Conservation (phyloP, 2,113 vertebrate genomes). For the Rana temporaria region DNA sequence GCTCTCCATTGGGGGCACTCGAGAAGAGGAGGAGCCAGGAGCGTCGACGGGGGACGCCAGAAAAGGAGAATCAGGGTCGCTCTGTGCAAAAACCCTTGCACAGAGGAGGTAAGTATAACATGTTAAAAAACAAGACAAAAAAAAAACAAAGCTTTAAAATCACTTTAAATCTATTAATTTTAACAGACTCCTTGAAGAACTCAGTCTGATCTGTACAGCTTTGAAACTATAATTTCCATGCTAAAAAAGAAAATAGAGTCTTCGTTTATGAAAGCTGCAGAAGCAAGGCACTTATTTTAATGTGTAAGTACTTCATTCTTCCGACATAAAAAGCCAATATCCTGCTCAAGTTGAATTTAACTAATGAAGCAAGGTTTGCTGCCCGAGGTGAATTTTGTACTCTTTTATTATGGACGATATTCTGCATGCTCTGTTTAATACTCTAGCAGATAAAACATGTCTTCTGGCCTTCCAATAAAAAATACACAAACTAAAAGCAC, state of each 20-base stretch:
- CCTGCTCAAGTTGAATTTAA: slow-evolving; percentile 43
- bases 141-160: too few species aligned
- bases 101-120: too few species aligned
- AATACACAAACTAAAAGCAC: neutral
- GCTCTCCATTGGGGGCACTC: too few species aligned
- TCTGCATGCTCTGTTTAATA: slow-evolving; percentile 52
- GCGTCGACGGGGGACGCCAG: too few species aligned
- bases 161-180: too few species aligned
- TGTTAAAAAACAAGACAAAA: too few species aligned
- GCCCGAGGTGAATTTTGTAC: slow-evolving; percentile 50
- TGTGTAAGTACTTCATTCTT: slow-evolving; percentile 36
- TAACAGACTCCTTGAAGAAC: neutral
- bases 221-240: neutral
- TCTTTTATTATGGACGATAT: slow-evolving; percentile 42
- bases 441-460: slow-evolving; percentile 43
- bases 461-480: slow-evolving; percentile 35
- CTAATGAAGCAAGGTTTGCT: slow-evolving; percentile 51
- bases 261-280: neutral
- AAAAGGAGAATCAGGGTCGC: too few species aligned
- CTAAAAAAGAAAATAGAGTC: neutral
- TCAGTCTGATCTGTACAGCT: neutral
- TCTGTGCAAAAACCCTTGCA: too few species aligned
- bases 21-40: too few species aligned
- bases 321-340: slow-evolving; percentile 36
- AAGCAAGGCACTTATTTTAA: slow-evolving; percentile 9